Conservation (phyloP, 1,140 invertebrate genomes). For the Halictus rubicundus region DNA sequence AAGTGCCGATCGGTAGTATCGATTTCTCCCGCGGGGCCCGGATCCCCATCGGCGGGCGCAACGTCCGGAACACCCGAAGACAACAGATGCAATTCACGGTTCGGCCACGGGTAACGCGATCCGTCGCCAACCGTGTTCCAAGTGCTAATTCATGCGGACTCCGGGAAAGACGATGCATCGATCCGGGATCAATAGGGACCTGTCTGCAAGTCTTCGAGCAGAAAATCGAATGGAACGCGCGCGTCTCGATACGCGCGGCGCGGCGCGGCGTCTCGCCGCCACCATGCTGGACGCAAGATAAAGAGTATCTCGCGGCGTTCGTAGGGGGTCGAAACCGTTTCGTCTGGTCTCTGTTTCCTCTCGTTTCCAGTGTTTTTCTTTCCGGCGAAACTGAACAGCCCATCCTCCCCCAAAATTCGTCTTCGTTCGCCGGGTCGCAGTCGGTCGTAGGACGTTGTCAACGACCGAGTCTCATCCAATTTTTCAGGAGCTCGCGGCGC, state of each 20-base stretch:
- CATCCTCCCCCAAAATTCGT: constrained; percentile 48
- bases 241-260: constrained; percentile 64
- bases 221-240: constrained; percentile 76
- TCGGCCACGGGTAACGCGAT: constrained; percentile 61
- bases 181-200: constrained; percentile 69
- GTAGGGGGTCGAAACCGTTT: constrained; percentile 16
- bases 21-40: constrained; percentile 24
- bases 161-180: constrained; percentile 68
- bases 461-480: constrained; percentile 48
- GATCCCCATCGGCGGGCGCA: constrained; percentile 50
- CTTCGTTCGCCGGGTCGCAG: constrained; percentile 20
- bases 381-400: not conserved
- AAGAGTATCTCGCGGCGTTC: constrained; percentile 17
- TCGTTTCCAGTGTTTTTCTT: not conserved
- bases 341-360: not conserved
- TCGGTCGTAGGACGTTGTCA: constrained; percentile 32
- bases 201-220: constrained; percentile 72
- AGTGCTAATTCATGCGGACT: constrained; percentile 71
- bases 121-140: constrained; percentile 51
- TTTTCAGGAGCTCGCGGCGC: constrained; percentile 57
- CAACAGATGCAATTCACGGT: constrained; percentile 60
- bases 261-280: constrained; percentile 65
- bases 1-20: constrained; percentile 29
- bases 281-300: constrained; percentile 55
- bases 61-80: constrained; percentile 45